These are phyloP conservation scores for Scaptomyza reducta DNA, from an alignment of 2,888 invertebrate genomes.

Conservation along the genomic window DNA sequence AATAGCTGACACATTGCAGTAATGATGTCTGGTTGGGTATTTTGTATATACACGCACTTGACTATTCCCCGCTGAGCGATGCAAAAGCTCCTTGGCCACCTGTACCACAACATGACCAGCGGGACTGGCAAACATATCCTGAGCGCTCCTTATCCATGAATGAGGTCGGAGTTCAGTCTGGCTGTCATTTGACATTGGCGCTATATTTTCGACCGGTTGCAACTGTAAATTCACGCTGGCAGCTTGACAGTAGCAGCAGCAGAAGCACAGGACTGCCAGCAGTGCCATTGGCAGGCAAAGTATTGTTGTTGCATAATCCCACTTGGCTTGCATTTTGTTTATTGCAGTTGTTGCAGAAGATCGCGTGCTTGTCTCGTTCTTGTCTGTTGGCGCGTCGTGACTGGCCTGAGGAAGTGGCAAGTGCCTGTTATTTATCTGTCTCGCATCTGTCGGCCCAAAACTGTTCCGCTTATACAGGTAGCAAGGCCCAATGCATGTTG, in stretches of 20 bases:
- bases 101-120: conserved; percentile 84
- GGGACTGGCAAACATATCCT: conserved; percentile 81
- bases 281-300: conserved; percentile 24
- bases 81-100: conserved; percentile 88
- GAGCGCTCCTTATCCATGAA: conserved; percentile 81
- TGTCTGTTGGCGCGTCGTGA: conserved; percentile 55
- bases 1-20: background rate
- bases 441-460: conserved; percentile 49
- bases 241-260: conserved; percentile 19
- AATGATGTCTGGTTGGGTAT: conserved; percentile 8
- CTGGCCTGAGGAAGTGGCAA: conserved; percentile 58
- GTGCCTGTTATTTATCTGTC: conserved; percentile 68
- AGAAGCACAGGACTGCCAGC: conserved; percentile 13
- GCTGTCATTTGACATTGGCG: conserved; percentile 31
- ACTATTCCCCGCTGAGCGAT: conserved; percentile 88
- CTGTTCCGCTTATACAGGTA: conserved; percentile 61
- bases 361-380: conserved; percentile 51
- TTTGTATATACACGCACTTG: conserved; percentile 85
- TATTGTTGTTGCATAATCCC: conserved; percentile 41
- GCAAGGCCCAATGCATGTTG: conserved; percentile 28
- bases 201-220: conserved; percentile 23
- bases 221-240: conserved; percentile 46
- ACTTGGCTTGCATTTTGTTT: conserved; percentile 45
- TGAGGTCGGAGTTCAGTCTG: conserved; percentile 46
- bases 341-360: conserved; percentile 23